A percentile compares a stretch with the other conserved stretches of the same genome.
phyloP scores from a whole-genome alignment of 2,797 vertebrate species.

The Peromyscus nudipes region DNA sequence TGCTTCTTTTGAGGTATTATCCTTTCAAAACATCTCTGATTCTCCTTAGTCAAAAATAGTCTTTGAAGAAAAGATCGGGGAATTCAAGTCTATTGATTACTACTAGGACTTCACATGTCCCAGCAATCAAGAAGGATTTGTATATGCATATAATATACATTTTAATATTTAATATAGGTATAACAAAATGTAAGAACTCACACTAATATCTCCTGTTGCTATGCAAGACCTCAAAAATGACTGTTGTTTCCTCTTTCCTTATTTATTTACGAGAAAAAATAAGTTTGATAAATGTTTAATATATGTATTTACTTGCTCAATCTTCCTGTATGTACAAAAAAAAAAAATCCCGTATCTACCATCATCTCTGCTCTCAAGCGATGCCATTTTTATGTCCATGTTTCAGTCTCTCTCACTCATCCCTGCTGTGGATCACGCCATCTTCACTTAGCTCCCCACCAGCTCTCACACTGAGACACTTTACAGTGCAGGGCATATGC shows the following conservation, averaged over 20 bases:
- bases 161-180: neutral
- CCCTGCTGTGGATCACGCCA: fast-evolving
- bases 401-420: neutral
- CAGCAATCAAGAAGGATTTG: neutral
- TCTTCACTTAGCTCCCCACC: neutral
- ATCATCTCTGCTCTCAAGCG: neutral
- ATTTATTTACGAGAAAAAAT: neutral
- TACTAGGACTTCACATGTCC: neutral
- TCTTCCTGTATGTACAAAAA: neutral
- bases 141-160: neutral
- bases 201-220: neutral
- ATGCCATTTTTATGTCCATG: neutral
- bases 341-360: neutral
- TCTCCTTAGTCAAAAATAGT: neutral
- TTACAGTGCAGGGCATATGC: fast-evolving
- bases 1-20: neutral
- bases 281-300: neutral
- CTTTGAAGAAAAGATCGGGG: neutral
- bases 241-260: neutral
- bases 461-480: too few species aligned
- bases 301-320: neutral
- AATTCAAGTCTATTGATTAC: neutral
- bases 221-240: neutral
- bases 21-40: neutral
- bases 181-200: neutral